Percentiles rank a stretch among this genome's conserved stretches.
phyloP scores from a whole-genome alignment of 2,113 vertebrate species.

The Xenopus borealis region DNA sequence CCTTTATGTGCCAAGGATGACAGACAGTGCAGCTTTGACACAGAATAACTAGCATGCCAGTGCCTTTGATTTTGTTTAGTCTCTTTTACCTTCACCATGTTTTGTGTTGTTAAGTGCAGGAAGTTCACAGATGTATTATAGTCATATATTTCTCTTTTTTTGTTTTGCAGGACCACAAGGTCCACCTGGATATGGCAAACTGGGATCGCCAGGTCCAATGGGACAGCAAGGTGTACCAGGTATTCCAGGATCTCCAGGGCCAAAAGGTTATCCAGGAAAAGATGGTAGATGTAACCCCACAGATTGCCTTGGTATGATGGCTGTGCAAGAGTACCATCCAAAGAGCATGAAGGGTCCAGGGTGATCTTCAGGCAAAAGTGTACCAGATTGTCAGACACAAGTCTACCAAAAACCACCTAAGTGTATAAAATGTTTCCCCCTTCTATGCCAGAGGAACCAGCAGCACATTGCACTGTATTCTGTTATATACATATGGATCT shows the following conservation, averaged over 20 bases:
- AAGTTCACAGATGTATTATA: too few relatives aligned
- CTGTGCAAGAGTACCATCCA: slow-evolving; percentile 80
- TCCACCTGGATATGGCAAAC: slow-evolving; percentile 87
- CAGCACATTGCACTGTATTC: slow-evolving; percentile 17
- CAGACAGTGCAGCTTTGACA: too few relatives aligned
- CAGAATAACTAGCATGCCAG: too few relatives aligned
- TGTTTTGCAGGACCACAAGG: slow-evolving; percentile 78
- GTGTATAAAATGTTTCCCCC: slow-evolving; percentile 7
- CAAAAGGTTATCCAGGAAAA: slow-evolving; percentile 76
- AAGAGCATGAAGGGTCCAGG: slow-evolving; percentile 86
- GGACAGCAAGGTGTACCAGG: slow-evolving; percentile 95
- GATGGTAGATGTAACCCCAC: slow-evolving; percentile 85
- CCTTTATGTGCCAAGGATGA: too few relatives aligned
- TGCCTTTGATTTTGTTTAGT: too few relatives aligned
- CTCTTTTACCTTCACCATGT: too few relatives aligned
- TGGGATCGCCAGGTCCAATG: slow-evolving; percentile 80
- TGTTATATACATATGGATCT: slow-evolving; percentile 38
- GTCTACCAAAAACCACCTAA: too few relatives aligned
- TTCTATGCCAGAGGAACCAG: slow-evolving; percentile 8
- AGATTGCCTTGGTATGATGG: slow-evolving; percentile 80
- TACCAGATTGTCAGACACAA: neutral
- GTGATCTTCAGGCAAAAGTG: slow-evolving; percentile 46
- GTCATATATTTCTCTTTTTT: too few relatives aligned
- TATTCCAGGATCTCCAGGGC: slow-evolving; percentile 77
- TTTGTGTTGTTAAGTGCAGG: too few relatives aligned